phyloP scores from a whole-genome alignment of 2,113 vertebrate genomes.

The Gnathonemus echidnorhynchus region DNA sequence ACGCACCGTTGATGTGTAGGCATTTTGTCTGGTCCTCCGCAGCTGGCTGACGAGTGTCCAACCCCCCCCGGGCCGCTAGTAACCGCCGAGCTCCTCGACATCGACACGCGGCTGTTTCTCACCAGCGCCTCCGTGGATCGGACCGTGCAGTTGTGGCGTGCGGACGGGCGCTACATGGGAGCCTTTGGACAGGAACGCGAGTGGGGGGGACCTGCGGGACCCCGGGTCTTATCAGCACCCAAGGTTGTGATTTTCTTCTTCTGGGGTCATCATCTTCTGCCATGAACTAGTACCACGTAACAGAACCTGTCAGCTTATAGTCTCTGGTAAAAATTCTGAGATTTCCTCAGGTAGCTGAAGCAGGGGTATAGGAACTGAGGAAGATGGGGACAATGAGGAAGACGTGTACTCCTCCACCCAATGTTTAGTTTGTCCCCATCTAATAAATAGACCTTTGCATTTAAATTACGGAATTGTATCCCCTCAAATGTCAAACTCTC shows the following conservation, averaged over 20 bases:
- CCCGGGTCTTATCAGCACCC: slow-evolving; percentile 32
- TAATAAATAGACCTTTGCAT: background rate
- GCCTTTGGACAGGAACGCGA: slow-evolving; percentile 41
- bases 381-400: too few species aligned
- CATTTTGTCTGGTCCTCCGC: background rate
- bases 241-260: slow-evolving; percentile 32
- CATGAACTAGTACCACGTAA: background rate
- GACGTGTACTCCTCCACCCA: background rate
- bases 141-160: slow-evolving; percentile 45
- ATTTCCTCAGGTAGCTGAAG: background rate
- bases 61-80: slow-evolving; percentile 13
- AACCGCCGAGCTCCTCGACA: slow-evolving; percentile 36
- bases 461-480: background rate
- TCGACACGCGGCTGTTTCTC: slow-evolving; percentile 32
- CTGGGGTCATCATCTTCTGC: background rate
- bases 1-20: background rate
- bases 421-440: background rate
- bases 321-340: background rate
- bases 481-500: background rate
- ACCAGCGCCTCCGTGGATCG: slow-evolving; percentile 37
- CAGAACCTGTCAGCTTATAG: background rate
- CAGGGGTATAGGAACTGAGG: background rate
- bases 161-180: slow-evolving; percentile 36
- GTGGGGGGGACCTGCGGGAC: slow-evolving; percentile 47
- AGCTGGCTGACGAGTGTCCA: slow-evolving; percentile 22